Base-by-base conservation (phyloP, 1,140 invertebrate genomes). In the Aplysia californica region DNA sequence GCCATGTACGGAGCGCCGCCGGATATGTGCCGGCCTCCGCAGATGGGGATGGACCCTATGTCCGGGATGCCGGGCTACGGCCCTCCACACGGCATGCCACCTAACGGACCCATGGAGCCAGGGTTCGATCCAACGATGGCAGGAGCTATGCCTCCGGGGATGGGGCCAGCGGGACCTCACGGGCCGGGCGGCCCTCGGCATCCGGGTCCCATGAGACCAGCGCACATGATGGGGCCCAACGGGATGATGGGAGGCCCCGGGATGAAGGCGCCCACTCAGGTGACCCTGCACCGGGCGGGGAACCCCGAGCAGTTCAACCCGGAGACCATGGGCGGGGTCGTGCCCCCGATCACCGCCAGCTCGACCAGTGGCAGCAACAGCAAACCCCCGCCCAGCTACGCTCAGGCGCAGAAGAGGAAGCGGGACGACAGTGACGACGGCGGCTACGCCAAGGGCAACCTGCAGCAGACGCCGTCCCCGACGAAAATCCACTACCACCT, bases 391-490 rank as follows among this genome's bases (percentile, higher is more conserved):
- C 87, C 87, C 23, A 86, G 85, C 76, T 88, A 89, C 83, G 88
- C 86, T 77, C 88, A 89, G 79, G 81, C 83, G 39, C 84, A 86
- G 75, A 89, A 89, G 80, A 79, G 88, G 50, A 88, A 87, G 80
- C 79, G 86, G 23, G 86, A 85, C 15, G 86, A 87, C 58, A 80
- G 87, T 31, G 87, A 87, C 35, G 87, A 89, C 77, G 72, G 59
- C n/a, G 1, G 33, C 26, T 75, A 75, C 41, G 75, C 88, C 31
- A 88, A 86, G 75, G 88, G 88, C 83, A 97, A 96, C 90, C 91
- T 98, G 78, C 97, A 98, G 95, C 96, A 96, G 58, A 96, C 97
- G 79, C 97, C 96, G 77, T 97, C 96, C 72, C 96, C 97, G 36
- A 96, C 97, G 90, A 96, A 97, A 92, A 97, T 98, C 87, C 96